Base-by-base conservation (phyloP, 2,888 invertebrate genomes). In the Aleiodes leptofemur region DNA sequence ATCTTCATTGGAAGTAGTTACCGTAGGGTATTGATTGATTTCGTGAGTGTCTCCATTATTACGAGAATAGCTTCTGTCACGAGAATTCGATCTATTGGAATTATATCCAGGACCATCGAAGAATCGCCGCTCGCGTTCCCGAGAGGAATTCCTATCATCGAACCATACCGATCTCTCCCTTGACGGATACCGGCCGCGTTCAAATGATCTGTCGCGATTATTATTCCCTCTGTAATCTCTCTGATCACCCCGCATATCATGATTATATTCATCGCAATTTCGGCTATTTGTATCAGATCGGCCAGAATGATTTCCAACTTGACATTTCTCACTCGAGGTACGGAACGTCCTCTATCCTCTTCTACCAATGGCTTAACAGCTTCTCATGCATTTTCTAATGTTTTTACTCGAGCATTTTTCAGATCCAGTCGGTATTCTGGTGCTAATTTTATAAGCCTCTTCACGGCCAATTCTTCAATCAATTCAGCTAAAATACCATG, bases 331-430 rank as follows among this genome's bases (percentile, higher is more conserved):
- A 7, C 3, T 55, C 55, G 23, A 55, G 23, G 14, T 8, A 55
- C 55, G 9, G 14, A 14, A 55, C 23, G 55, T 55, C 23, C 55
- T 4, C 55, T 55, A 23, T 55, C 55, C 55, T 55, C 55, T 55
- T 23, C 23, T n/a, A 55, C 55, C 55, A 55, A 55, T 9, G 55
- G 23, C 55, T 53, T 53, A n/a, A 53, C 53, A 53, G 5, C n/a
- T 13, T 53, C 14, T 2, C 6, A 53, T 13, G 53, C 53, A 1
- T 14, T 4, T 53, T 53, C 31, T 31, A 31, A 31, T 4, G 31
- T 31, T 31, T 31, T 31, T 5, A 31, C 5, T 31, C 5, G 31
- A 31, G 31, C 31, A 31, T 31, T 31, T 5, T 5, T 31, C 31
- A 31, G 5, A 4, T 31, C 31, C 5, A 31, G 3, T 31, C 31